These are phyloP conservation scores for Campoplex capitator DNA, from an alignment of 2,888 invertebrate genomes.

Conservation along the genomic window DNA sequence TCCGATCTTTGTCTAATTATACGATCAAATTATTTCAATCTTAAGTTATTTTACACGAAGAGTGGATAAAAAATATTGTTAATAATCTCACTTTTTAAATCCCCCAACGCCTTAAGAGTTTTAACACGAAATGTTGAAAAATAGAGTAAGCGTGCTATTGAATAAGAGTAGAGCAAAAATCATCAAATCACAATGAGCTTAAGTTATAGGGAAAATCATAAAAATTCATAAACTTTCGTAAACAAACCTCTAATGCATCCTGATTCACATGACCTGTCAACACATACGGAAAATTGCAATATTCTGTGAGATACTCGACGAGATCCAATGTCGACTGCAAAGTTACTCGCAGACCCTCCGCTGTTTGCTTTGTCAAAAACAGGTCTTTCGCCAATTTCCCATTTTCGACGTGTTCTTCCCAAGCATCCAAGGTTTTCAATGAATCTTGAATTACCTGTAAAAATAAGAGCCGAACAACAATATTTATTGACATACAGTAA, in stretches of 20 bases:
- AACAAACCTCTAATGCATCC: slow-evolving; percentile 68
- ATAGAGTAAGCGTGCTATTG: not conserved
- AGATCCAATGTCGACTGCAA: slow-evolving; percentile 69
- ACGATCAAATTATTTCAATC: not conserved
- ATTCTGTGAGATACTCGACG: slow-evolving; percentile 56
- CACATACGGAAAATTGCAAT: slow-evolving; percentile 61
- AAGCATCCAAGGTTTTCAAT: not conserved
- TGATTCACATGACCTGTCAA: slow-evolving; percentile 70
- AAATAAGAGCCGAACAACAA: not conserved
- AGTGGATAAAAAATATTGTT: not conserved
- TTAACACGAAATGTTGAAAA: not conserved
- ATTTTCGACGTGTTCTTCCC: not conserved
- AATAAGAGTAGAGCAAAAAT: not conserved
- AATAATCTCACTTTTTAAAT: not conserved
- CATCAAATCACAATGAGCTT: not conserved
- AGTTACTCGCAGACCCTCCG: slow-evolving; percentile 69
- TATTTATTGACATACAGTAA: not conserved
- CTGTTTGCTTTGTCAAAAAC: slow-evolving; percentile 44
- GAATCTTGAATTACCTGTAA: not conserved
- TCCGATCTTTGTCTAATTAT: not conserved
- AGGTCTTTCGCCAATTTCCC: slow-evolving; percentile 52
- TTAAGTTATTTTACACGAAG: not conserved
- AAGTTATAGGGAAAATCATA: not conserved
- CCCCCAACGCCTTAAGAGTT: not conserved
- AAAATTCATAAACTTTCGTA: not conserved